Base-by-base conservation (phyloP, 2,888 invertebrate species). In the Odontothrips loti region DNA sequence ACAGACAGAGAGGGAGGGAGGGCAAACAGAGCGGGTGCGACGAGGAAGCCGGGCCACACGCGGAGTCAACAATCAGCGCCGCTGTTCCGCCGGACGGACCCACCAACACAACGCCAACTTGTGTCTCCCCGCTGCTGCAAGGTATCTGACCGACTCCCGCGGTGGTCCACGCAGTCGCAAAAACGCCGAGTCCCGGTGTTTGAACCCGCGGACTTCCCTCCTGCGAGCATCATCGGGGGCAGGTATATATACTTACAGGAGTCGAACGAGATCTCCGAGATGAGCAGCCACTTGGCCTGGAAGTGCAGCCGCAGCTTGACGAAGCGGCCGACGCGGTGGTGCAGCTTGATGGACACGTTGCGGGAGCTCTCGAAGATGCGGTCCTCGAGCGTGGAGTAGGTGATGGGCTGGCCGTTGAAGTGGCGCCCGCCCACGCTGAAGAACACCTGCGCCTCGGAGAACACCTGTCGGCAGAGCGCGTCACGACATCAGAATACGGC, bases 191-290 rank as follows among this genome's bases (percentile, higher is more conserved):
- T 2, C n/a, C 43, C 75, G 27, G 79, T 47, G 47, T 34, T 43
- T 10, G 47, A 79, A 47, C 17, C 58, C 48, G 47, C n/a, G 34
- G 34, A 43, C 34, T 6, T 6, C 34, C 34, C 34, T 6, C 34
- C 34, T 43, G 34, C 11, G 63, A 80, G 47, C 47, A 75, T 47
- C 47, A 63, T 63, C 63, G 79, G 79, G 15, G 48, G n/a, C n/a
- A n/a, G n/a, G n/a, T n/a, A n/a, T 34, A 63, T 79, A 23, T 79
- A 88, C 89, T 89, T 83, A 92, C 93, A 92, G 43, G 96, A 96
- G 85, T 93, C 93, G 87, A 97, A 97, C 82, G 93, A 92, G 83
- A 97, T 90, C 88, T 97, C 97, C 87, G 96, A 96, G 86, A 97
- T 91, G 88, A 97, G 92, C 84, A 97, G 93, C 96, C 97, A 97